Base-by-base conservation (phyloP, 2,888 invertebrate species). In the Microdon myrmicae region DNA sequence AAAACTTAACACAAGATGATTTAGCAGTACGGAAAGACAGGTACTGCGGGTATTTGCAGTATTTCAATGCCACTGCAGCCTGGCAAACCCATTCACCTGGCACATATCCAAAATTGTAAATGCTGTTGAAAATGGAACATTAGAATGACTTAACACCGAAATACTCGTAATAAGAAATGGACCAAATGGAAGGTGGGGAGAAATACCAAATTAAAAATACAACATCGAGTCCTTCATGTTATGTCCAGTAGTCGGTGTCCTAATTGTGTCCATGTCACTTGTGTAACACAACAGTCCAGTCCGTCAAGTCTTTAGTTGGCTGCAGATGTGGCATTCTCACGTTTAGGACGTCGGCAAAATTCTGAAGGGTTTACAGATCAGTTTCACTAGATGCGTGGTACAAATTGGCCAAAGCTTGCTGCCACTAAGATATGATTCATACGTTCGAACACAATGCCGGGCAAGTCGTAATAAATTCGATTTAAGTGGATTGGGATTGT, bases 141-240 rank as follows among this genome's bases (percentile, higher is more conserved):
- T 39, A 10, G 31, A 31, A 43, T 58, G 32, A 43, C 43, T 31
- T n/a, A n/a, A n/a, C n/a, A n/a, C n/a, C n/a, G n/a, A n/a, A n/a
- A n/a, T n/a, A n/a, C n/a, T n/a, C n/a, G n/a, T n/a, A n/a, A n/a
- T n/a, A n/a, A n/a, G n/a, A n/a, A n/a, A n/a, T n/a, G n/a, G n/a
- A n/a, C n/a, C n/a, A 51, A 47, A 31, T 22, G 9, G 28, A 44
- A 37, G 43, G 34, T 16, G 22, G 31, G 41, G 44, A 53, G n/a
- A n/a, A n/a, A n/a, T n/a, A n/a, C n/a, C n/a, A n/a, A n/a, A 64
- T 56, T 56, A 58, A 64, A 58, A 64, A 48, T 43, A 48, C 43
- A 55, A 54, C 43, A 60, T 13, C 48, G 20, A 29, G 23, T 17
- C 38, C 22, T 20, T 17, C 35, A 19, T 35, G 32, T 32, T 32